Percentiles rank a stretch among this genome's conserved stretches.
Conservation (phyloP, 2,888 invertebrate genomes). For the Platycnemis pennipes region DNA sequence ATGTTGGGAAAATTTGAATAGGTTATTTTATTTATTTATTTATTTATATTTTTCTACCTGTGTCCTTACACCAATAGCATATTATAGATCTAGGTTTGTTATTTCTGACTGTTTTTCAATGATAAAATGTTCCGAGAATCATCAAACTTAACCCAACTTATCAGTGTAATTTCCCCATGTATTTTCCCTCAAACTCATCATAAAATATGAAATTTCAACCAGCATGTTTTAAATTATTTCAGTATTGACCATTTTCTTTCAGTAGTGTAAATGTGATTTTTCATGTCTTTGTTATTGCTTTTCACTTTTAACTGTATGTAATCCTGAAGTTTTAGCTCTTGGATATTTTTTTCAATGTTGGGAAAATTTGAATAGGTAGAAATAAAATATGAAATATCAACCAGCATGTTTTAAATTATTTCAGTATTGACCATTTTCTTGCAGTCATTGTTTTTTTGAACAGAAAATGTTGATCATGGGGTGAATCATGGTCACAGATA, state of each 20-base stretch:
- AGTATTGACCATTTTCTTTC: neutral
- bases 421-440: neutral
- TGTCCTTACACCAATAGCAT: too few relatives aligned
- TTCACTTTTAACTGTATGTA: neutral
- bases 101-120: too few relatives aligned
- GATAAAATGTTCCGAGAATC: too few relatives aligned
- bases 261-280: neutral
- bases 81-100: too few relatives aligned
- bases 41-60: too few relatives aligned
- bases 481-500: neutral
- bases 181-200: too few relatives aligned
- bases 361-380: neutral
- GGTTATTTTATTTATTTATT: too few relatives aligned
- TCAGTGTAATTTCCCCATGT: too few relatives aligned
- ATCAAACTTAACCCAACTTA: too few relatives aligned
- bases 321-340: neutral
- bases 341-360: neutral
- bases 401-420: neutral
- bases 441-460: neutral
- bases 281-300: neutral
- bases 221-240: neutral
- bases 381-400: neutral
- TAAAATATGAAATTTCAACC: neutral
- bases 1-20: neutral
- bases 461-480: neutral